phyloP scores from a whole-genome alignment of 1,140 invertebrate genomes.

The Ostrea edulis region DNA sequence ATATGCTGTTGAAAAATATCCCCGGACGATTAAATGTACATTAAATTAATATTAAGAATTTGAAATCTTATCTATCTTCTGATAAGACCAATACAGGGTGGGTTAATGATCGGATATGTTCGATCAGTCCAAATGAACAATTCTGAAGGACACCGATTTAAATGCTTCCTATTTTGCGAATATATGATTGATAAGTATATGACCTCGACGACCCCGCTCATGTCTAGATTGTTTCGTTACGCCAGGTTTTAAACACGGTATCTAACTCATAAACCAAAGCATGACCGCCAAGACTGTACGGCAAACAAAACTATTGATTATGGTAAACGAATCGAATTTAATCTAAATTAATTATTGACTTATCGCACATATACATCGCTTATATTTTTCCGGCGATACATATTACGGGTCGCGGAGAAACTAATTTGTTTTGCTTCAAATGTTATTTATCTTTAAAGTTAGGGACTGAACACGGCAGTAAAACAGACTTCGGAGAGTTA shows the following conservation, averaged over 20 bases:
- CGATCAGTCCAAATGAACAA: not conserved
- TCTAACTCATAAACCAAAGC: not conserved
- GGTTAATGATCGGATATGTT: too few species aligned
- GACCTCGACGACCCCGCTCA: not conserved
- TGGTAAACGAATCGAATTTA: not conserved
- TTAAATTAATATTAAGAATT: too few species aligned
- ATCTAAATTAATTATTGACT: conserved; percentile 25
- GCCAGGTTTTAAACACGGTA: not conserved
- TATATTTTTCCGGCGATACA: not conserved
- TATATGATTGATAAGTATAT: not conserved
- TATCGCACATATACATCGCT: not conserved
- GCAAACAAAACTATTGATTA: not conserved
- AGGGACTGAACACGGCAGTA: not conserved
- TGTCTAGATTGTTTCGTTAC: not conserved
- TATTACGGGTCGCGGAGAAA: not conserved
- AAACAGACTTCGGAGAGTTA: not conserved
- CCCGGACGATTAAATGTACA: too few species aligned
- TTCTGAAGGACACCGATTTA: not conserved
- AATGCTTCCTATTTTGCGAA: not conserved
- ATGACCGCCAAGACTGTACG: not conserved
- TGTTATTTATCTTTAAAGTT: not conserved
- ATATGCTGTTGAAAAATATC: too few species aligned
- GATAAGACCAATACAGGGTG: too few species aligned
- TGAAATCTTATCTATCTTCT: too few species aligned
- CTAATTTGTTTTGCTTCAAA: not conserved